A percentile compares a stretch with the other conserved stretches of the same genome.
phyloP scores from a whole-genome alignment of 2,888 invertebrate genomes.

The Tetranychus piercei region DNA sequence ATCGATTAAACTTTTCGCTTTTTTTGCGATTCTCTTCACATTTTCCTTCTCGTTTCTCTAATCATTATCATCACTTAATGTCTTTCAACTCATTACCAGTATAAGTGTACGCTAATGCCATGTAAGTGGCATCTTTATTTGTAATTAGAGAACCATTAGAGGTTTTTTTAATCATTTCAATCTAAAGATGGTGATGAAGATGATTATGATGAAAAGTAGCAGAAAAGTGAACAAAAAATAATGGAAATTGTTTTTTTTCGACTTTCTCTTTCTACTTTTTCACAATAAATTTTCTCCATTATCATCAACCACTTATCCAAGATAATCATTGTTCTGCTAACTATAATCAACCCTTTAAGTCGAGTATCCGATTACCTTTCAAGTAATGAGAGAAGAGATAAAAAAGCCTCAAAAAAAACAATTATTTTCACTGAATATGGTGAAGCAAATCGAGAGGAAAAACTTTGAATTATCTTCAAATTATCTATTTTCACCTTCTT shows the following conservation, averaged over 20 bases:
- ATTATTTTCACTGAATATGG: too few species aligned
- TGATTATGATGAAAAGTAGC: neutral
- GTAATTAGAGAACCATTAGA: constrained; percentile 1
- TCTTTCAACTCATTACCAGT: neutral
- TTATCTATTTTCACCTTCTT: too few species aligned
- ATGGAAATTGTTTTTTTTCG: neutral
- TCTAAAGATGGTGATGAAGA: neutral
- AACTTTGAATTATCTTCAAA: too few species aligned
- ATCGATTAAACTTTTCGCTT: neutral
- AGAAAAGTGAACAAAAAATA: neutral
- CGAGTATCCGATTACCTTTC: neutral
- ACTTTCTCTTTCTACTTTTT: neutral
- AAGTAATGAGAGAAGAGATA: too few species aligned
- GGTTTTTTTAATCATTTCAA: constrained; percentile 1
- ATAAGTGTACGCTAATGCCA: neutral
- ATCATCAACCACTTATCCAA: neutral
- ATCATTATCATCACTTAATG: neutral
- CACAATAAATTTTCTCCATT: neutral
- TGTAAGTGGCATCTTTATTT: constrained; percentile 1
- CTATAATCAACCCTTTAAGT: neutral
- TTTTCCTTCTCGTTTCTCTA: neutral
- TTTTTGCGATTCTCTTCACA: neutral
- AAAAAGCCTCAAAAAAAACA: too few species aligned
- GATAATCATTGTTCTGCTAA: neutral
- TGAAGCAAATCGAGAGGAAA: too few species aligned